These are phyloP conservation scores for Mantis religiosa DNA, from an alignment of 2,888 invertebrate genomes.

Conservation along the genomic window DNA sequence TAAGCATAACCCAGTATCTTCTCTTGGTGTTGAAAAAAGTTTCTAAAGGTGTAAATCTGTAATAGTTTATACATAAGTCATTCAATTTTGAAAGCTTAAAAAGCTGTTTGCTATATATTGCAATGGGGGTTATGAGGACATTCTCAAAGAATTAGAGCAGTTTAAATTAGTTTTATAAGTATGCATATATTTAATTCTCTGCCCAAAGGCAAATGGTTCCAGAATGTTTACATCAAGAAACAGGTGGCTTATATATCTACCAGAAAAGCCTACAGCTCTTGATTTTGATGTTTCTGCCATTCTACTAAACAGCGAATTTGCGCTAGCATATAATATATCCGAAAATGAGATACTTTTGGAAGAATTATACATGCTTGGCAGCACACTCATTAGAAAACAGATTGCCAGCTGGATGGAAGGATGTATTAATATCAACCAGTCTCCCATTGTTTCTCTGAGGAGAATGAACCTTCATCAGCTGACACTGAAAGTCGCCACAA, in stretches of 20 bases:
- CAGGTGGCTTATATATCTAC: not conserved
- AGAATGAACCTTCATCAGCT: not conserved
- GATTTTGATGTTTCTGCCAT: not conserved
- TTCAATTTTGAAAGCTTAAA: too few species aligned
- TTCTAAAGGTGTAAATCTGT: too few species aligned
- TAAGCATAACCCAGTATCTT: too few species aligned
- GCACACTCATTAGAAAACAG: not conserved
- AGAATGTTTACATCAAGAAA: not conserved
- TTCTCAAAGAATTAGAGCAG: too few species aligned
- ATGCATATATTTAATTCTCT: not conserved
- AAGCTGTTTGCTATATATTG: too few species aligned
- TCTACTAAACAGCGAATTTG: not conserved
- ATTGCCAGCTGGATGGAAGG: not conserved
- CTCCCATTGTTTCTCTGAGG: not conserved
- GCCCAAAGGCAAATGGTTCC: not conserved
- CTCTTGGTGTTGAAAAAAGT: too few species aligned
- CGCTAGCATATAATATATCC: not conserved
- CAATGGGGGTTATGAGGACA: too few species aligned
- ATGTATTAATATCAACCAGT: not conserved
- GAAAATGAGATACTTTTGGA: not conserved
- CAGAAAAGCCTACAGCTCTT: not conserved
- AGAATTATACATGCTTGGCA: not conserved
- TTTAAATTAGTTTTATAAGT: too few species aligned
- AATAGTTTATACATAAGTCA: too few species aligned
- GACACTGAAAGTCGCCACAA: not conserved